Percentiles rank a stretch among this genome's conserved stretches.
These are phyloP conservation scores for Elegia similella DNA, from an alignment of 2,888 invertebrate species.

Conservation along the genomic window DNA sequence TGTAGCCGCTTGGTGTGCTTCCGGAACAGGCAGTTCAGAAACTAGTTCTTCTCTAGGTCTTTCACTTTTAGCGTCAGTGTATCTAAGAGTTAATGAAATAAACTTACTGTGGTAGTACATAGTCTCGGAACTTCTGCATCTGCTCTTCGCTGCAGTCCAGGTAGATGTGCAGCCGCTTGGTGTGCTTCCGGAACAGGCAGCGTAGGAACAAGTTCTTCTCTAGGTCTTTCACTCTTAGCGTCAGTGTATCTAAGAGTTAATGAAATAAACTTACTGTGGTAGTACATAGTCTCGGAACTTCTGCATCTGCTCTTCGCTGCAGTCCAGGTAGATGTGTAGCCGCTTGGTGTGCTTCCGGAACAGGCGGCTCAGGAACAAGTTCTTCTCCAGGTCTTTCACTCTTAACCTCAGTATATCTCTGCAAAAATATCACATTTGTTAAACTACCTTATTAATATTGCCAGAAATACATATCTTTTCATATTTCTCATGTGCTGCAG, in stretches of 20 bases:
- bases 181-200: constrained; percentile 54
- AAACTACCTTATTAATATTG: too few relatives aligned
- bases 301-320: constrained; percentile 47
- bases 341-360: constrained; percentile 52
- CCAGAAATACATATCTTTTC: too few relatives aligned
- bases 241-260: constrained; percentile 49
- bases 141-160: constrained; percentile 52
- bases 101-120: constrained; percentile 66
- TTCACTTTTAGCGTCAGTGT: constrained; percentile 50
- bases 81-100: too few relatives aligned
- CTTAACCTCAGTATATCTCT: constrained; percentile 56
- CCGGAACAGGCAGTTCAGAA: constrained; percentile 57
- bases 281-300: constrained; percentile 57
- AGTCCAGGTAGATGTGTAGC: constrained; percentile 57
- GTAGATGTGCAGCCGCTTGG: constrained; percentile 50
- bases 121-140: constrained; percentile 54
- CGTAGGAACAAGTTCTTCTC: constrained; percentile 58
- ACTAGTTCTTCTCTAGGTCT: constrained; percentile 53
- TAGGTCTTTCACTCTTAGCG: constrained; percentile 47
- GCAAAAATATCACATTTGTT: constrained; percentile 15
- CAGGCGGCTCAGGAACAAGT: constrained; percentile 53
- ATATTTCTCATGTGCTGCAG: too few relatives aligned
- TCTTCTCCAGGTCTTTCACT: constrained; percentile 53
- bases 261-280: constrained; percentile 55
- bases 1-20: constrained; percentile 50